These are phyloP conservation scores for Sycophila sp. DNA, from an alignment of 1,140 invertebrate species.

Conservation along the genomic window DNA sequence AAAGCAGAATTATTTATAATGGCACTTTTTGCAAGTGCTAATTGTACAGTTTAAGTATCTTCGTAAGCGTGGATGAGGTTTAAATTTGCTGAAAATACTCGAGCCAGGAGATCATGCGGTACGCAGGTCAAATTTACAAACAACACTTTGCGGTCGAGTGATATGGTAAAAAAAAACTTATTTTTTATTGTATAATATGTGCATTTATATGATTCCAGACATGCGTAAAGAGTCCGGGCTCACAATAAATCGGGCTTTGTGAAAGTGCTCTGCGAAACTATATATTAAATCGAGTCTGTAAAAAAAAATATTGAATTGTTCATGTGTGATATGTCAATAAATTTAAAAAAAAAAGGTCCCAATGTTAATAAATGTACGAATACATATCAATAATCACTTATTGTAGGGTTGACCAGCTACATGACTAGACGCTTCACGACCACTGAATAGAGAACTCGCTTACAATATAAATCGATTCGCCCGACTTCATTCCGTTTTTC, in stretches of 20 bases:
- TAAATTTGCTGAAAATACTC: slow-evolving; percentile 39
- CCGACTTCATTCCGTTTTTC: no score
- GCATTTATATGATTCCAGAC: slow-evolving; percentile 66
- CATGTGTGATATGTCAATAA: background rate
- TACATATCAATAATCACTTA: no score
- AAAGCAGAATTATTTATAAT: no score
- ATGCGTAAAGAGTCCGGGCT: slow-evolving; percentile 59
- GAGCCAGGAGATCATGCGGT: slow-evolving; percentile 53
- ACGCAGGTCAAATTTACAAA: slow-evolving; percentile 42
- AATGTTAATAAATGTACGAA: background rate
- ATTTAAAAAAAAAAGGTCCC: background rate
- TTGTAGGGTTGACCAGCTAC: no score
- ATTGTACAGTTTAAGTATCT: no score
- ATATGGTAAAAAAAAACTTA: slow-evolving; percentile 51
- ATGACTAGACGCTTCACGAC: no score
- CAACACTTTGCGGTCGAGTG: slow-evolving; percentile 39
- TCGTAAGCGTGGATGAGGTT: no score
- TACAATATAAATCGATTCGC: no score
- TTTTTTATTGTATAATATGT: slow-evolving; percentile 66
- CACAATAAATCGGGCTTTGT: slow-evolving; percentile 58
- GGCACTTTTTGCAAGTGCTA: no score
- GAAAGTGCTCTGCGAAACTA: slow-evolving; percentile 55
- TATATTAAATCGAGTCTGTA: slow-evolving; percentile 30
- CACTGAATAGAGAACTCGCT: no score
- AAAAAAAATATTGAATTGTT: background rate